A percentile compares a stretch with the other conserved stretches of the same genome.
These are phyloP conservation scores for Lepus timidus DNA, from an alignment of 2,113 vertebrate genomes.

Conservation along the genomic window DNA sequence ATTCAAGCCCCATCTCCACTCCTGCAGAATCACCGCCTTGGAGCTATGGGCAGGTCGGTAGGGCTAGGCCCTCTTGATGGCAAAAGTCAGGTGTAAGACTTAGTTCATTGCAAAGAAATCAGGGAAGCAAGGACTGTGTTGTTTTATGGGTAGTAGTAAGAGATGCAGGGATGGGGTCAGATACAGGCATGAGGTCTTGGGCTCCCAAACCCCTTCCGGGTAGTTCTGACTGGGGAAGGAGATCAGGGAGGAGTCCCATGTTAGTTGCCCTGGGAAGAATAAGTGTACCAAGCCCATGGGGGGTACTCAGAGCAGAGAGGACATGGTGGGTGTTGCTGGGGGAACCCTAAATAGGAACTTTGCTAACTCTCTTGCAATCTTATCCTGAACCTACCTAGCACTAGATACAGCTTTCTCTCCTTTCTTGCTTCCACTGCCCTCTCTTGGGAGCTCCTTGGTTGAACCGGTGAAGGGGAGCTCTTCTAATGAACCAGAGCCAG, in stretches of 20 bases:
- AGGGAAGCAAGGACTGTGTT: not conserved
- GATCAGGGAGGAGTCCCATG: not conserved
- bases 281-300: not conserved
- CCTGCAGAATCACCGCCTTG: not conserved
- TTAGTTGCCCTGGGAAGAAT: not conserved
- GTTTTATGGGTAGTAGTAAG: not conserved
- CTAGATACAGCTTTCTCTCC: not conserved
- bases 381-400: not conserved
- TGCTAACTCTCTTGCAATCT: not conserved
- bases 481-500: slow-evolving; percentile 10
- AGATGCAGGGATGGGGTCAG: not conserved
- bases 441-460: not conserved
- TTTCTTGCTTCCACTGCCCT: not conserved
- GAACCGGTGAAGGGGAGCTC: not conserved
- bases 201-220: not conserved
- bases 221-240: not conserved
- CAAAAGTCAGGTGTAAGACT: not conserved
- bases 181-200: not conserved
- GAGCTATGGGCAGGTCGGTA: not conserved
- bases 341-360: not conserved
- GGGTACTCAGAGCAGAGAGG: not conserved
- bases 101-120: not conserved
- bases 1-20: not conserved
- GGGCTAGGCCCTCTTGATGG: not conserved
- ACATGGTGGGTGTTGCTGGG: not conserved